These are phyloP conservation scores for Origma solitaria DNA, from an alignment of 2,113 vertebrate species.

Conservation along the genomic window DNA sequence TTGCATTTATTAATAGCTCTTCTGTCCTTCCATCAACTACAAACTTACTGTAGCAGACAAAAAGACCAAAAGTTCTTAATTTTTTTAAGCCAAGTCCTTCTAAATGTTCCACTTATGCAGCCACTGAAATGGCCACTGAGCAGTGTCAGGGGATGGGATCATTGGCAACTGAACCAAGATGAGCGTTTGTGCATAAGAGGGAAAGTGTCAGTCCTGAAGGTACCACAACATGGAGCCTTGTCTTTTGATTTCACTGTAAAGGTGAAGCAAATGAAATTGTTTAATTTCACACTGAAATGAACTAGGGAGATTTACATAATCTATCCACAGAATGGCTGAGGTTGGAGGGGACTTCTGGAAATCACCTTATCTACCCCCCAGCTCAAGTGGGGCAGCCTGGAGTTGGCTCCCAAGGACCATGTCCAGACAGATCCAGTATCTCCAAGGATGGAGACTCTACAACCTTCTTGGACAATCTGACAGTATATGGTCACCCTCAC, in stretches of 20 bases:
- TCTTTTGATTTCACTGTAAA: background rate
- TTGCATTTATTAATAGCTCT: background rate
- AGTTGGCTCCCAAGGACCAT: background rate
- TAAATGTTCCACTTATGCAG: rapidly evolving
- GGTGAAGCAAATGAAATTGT: background rate
- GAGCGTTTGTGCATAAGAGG: background rate
- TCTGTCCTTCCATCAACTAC: background rate
- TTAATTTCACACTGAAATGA: background rate
- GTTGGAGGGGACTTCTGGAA: background rate
- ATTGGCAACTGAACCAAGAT: background rate
- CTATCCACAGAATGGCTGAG: background rate
- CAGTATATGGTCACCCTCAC: background rate
- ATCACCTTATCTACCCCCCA: background rate
- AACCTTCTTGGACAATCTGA: background rate
- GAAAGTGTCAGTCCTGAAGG: background rate
- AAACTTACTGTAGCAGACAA: background rate
- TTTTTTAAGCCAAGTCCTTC: background rate
- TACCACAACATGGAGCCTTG: rapidly evolving
- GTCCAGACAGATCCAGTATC: background rate
- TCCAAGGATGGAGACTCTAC: background rate
- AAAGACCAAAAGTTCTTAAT: background rate
- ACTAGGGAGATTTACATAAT: background rate
- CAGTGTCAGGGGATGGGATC: background rate
- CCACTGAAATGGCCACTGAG: background rate
- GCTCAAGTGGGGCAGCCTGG: background rate